These are phyloP conservation scores for Eupleurogrammus muticus DNA, from an alignment of 2,797 vertebrate genomes.

Conservation along the genomic window DNA sequence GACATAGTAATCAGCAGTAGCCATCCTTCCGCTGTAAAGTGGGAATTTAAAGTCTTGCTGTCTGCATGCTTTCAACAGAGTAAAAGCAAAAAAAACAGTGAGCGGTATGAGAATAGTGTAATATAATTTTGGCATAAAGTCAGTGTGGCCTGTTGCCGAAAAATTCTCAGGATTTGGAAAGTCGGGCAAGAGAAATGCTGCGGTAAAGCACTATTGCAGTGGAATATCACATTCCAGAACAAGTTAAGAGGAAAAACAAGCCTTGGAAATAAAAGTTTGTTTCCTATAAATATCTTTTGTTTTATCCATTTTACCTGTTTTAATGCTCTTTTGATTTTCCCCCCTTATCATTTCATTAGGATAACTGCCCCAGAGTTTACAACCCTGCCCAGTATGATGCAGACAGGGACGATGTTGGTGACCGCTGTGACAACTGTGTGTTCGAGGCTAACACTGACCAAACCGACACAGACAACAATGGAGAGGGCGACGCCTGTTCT, in stretches of 20 bases:
- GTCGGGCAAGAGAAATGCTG: conserved; percentile 63
- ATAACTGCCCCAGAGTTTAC: conserved; percentile 96
- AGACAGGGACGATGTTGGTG: conserved; percentile 95
- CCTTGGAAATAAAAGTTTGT: conserved; percentile 33
- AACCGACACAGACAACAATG: conserved; percentile 95
- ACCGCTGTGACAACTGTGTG: conserved; percentile 97
- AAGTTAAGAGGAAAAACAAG: conserved; percentile 31
- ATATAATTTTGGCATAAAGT: conserved; percentile 58
- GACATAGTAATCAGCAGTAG: conserved; percentile 72
- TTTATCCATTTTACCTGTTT: conserved; percentile 35
- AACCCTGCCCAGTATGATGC: conserved; percentile 97
- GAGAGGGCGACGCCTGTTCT: conserved; percentile 97
- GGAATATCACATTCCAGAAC: conserved; percentile 66
- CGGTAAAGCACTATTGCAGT: conserved; percentile 57
- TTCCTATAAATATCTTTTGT: conserved; percentile 29
- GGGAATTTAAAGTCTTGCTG: conserved; percentile 59
- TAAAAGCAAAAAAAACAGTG: conserved; percentile 64
- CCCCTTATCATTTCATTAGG: conserved; percentile 82
- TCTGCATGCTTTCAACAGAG: conserved; percentile 54
- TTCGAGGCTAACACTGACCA: conserved; percentile 97
- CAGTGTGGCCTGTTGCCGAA: conserved; percentile 57
- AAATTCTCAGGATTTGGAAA: conserved; percentile 75
- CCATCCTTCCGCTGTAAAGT: conserved; percentile 63
- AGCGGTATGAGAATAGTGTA: conserved; percentile 61
- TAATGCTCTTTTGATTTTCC: conserved; percentile 35